These are phyloP conservation scores for Upupa epops DNA, from an alignment of 2,113 vertebrate species.

Conservation along the genomic window DNA sequence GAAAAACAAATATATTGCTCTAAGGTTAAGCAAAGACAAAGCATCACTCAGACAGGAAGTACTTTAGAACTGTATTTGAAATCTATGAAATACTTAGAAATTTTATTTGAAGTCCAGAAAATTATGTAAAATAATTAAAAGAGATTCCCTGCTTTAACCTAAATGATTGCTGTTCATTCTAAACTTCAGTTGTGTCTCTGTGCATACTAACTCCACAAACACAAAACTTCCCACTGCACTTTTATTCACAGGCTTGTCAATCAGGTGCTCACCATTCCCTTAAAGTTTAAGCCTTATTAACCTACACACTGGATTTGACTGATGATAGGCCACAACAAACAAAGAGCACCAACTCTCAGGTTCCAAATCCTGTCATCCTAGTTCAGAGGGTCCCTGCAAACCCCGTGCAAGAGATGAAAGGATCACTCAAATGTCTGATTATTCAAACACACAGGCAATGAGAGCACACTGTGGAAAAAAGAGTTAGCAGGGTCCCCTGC, in stretches of 20 bases:
- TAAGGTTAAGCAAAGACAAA: not conserved
- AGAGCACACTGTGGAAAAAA: conserved; percentile 58
- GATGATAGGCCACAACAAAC: conserved; percentile 80
- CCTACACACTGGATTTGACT: conserved; percentile 83
- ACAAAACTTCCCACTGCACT: conserved; percentile 78
- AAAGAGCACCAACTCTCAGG: conserved; percentile 82
- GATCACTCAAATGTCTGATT: conserved; percentile 80
- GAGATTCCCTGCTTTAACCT: conserved; percentile 45
- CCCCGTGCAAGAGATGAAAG: conserved; percentile 81
- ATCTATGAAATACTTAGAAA: not conserved
- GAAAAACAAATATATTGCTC: not conserved
- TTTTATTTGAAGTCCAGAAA: not conserved
- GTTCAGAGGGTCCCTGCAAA: conserved; percentile 78
- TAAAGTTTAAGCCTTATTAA: conserved; percentile 89
- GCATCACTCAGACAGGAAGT: not conserved
- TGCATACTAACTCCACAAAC: conserved; percentile 74
- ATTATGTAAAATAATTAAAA: conserved; percentile 13
- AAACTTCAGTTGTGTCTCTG: conserved; percentile 65
- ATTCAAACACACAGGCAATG: conserved; percentile 74
- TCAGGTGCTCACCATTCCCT: conserved; percentile 83
- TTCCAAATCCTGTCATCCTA: conserved; percentile 83
- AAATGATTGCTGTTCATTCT: conserved; percentile 45
- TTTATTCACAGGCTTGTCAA: conserved; percentile 83
- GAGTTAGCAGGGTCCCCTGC: conserved; percentile 74
- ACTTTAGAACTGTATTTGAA: not conserved